Conservation (phyloP, 2,797 vertebrate species). For the Tragelaphus oryx region DNA sequence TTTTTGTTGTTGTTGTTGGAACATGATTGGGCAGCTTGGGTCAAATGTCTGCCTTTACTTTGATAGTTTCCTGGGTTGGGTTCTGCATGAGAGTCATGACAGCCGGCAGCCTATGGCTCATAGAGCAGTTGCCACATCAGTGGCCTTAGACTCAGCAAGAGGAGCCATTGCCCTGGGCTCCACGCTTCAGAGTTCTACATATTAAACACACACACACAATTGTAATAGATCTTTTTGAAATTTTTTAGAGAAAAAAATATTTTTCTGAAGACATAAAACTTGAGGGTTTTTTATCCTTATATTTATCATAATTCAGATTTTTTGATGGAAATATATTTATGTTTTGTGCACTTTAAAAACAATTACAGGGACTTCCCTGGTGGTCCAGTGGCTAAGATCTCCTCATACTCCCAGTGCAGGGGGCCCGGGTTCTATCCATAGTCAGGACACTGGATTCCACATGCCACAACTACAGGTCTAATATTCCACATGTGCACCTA, state of each 20-base stretch:
- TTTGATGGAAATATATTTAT: not conserved
- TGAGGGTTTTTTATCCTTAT: not conserved
- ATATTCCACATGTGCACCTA: not conserved
- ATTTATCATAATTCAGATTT: not conserved
- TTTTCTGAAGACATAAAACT: not conserved
- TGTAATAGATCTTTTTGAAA: not conserved
- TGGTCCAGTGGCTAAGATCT: not conserved
- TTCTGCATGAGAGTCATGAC: rapidly evolving
- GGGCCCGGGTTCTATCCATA: not conserved
- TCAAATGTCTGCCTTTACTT: not conserved
- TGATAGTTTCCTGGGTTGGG: not conserved
- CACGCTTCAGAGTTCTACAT: not conserved
- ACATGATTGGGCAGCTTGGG: not conserved
- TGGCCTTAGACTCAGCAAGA: not conserved
- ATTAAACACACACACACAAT: not conserved
- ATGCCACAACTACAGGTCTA: not conserved
- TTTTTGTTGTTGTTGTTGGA: not conserved
- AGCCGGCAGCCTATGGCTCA: not conserved
- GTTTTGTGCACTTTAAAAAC: not conserved
- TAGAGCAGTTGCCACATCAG: rapidly evolving
- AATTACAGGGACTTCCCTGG: not conserved
- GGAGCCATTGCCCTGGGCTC: not conserved
- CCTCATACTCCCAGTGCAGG: not conserved
- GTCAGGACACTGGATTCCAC: not conserved
- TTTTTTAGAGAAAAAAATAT: not conserved